phyloP scores from a whole-genome alignment of 2,888 invertebrate species.

The Lasioglossum malachurum region DNA sequence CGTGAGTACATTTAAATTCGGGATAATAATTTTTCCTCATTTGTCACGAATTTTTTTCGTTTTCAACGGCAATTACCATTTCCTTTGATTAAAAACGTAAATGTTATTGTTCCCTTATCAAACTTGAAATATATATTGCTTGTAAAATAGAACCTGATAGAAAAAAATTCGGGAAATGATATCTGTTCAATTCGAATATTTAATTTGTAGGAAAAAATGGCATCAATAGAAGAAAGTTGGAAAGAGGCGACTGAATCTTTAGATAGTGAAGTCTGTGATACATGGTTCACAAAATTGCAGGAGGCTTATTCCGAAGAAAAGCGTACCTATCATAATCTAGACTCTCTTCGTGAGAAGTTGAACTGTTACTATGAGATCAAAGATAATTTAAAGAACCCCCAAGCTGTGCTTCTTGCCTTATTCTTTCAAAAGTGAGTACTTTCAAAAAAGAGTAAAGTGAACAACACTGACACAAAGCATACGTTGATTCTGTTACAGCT shows the following conservation, averaged over 20 bases:
- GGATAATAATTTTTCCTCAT: neutral
- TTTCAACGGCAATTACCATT: neutral
- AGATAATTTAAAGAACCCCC: slow-evolving; percentile 84
- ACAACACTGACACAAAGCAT: neutral
- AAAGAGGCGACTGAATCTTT: slow-evolving; percentile 82
- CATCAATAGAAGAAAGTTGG: slow-evolving; percentile 82
- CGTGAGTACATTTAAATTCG: slow-evolving; percentile 47
- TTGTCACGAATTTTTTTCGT: neutral
- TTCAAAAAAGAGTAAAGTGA: neutral
- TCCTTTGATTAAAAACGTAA: neutral
- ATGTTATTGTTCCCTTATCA: neutral
- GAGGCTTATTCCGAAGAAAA: slow-evolving; percentile 84
- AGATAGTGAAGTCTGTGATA: slow-evolving; percentile 77
- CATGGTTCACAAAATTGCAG: slow-evolving; percentile 84
- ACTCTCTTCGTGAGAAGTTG: slow-evolving; percentile 85
- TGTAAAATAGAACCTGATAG: neutral
- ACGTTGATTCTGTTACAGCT: slow-evolving; percentile 81
- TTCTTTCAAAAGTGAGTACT: slow-evolving; percentile 87
- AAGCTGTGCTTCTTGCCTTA: slow-evolving; percentile 86
- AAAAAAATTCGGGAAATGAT: neutral
- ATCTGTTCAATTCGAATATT: neutral
- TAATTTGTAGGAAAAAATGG: slow-evolving; percentile 71
- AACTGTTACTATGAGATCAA: slow-evolving; percentile 84
- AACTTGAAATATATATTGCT: neutral
- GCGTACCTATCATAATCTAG: slow-evolving; percentile 86